phyloP scores from a whole-genome alignment of 2,113 vertebrate species.

The Forbesichthys agassizii region DNA sequence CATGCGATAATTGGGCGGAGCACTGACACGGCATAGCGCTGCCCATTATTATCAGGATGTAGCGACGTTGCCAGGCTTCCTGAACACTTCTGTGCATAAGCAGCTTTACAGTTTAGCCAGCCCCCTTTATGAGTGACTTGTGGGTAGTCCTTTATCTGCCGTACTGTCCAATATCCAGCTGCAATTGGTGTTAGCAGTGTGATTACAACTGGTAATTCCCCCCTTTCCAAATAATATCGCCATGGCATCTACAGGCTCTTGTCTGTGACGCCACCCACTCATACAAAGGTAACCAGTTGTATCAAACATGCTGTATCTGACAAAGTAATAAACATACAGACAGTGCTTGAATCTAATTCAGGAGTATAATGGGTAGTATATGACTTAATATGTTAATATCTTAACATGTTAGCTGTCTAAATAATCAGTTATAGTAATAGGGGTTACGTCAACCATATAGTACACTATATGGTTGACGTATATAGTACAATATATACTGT shows the following conservation, averaged over 20 bases:
- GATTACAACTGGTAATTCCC: slow-evolving; percentile 36
- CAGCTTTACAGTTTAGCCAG: slow-evolving; percentile 30
- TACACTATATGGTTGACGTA: too few relatives aligned
- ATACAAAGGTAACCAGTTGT: background rate
- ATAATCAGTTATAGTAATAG: too few relatives aligned
- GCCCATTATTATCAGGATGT: slow-evolving; percentile 14
- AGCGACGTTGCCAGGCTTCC: slow-evolving; percentile 3
- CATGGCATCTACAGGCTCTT: background rate
- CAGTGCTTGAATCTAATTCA: background rate
- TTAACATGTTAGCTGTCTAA: too few relatives aligned
- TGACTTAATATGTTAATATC: too few relatives aligned
- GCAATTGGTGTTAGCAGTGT: slow-evolving; percentile 35
- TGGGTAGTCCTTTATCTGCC: slow-evolving; percentile 21
- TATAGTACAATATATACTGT: too few relatives aligned
- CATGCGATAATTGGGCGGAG: background rate
- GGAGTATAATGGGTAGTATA: background rate
- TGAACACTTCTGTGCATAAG: slow-evolving; percentile 15
- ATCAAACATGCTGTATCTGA: background rate
- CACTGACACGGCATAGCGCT: background rate
- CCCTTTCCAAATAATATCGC: background rate
- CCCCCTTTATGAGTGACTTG: slow-evolving; percentile 6
- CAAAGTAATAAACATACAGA: background rate
- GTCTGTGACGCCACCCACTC: background rate
- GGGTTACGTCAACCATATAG: too few relatives aligned
- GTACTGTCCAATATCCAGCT: slow-evolving; percentile 25